Evolutionary conservation across 2,113 vertebrate species (phyloP).

Genomic region (Oxyura jamaicensis): DNA sequence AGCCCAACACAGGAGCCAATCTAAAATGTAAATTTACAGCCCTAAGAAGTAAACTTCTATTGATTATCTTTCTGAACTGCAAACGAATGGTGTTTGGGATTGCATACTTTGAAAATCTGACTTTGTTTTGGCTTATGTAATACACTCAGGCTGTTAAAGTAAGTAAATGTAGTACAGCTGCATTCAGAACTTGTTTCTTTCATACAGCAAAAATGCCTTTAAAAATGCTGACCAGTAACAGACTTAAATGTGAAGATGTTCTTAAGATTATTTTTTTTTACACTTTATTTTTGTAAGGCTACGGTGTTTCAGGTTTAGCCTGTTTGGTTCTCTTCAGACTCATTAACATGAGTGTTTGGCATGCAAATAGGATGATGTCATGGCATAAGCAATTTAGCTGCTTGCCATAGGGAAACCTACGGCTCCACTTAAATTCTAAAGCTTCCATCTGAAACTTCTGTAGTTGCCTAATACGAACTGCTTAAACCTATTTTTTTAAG

Average conservation of each 20-base stretch:
- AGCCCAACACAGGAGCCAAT: not conserved
- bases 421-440: not conserved
- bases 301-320: not conserved
- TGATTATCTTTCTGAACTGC: not conserved
- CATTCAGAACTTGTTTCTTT: not conserved
- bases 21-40: not conserved
- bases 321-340: constrained; percentile 3
- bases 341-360: not conserved
- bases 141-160: not conserved
- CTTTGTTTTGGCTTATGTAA: not conserved
- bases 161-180: not conserved
- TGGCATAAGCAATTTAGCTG: not conserved
- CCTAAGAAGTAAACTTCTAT: not conserved
- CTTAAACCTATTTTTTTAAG: not conserved
- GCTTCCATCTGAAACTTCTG: not conserved
- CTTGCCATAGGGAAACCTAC: not conserved
- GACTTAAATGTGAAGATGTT: not conserved
- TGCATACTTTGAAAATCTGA: not conserved
- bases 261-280: not conserved
- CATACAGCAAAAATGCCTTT: not conserved
- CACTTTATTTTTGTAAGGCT: not conserved
- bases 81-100: not conserved
- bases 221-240: not conserved
- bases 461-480: not conserved
- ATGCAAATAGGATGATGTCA: constrained; percentile 42